Conservation (phyloP, 2,797 vertebrate species). For the Holocentrus rufus region DNA sequence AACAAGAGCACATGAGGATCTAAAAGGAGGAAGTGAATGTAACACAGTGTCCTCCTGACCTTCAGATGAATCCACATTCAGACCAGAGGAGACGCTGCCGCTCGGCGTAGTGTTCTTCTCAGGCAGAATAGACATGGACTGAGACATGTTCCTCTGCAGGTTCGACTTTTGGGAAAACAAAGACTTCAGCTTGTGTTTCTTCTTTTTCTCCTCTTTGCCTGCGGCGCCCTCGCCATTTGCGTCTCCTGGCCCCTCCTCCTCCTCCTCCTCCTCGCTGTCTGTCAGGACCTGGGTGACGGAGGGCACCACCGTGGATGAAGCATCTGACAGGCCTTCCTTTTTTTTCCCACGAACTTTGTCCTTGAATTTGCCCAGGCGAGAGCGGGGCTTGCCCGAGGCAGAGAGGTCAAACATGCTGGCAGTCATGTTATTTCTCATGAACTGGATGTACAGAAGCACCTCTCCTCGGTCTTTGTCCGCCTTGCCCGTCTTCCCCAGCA, state of each 20-base stretch:
- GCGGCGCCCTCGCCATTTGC: slow-evolving; percentile 54
- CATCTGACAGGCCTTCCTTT: slow-evolving; percentile 82
- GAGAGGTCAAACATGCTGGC: slow-evolving; percentile 98
- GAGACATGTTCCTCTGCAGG: slow-evolving; percentile 90
- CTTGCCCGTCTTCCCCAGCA: slow-evolving; percentile 90
- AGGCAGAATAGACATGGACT: slow-evolving; percentile 90
- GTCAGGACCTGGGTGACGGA: slow-evolving; percentile 79
- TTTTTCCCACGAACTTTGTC: slow-evolving; percentile 93
- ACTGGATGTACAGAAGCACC: slow-evolving; percentile 93
- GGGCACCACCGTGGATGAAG: slow-evolving; percentile 80
- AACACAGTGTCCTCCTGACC: slow-evolving; percentile 58
- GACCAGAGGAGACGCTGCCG: slow-evolving; percentile 78
- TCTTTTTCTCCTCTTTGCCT: slow-evolving; percentile 75
- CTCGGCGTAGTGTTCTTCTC: slow-evolving; percentile 76
- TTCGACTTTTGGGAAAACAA: slow-evolving; percentile 89
- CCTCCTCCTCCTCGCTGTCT: slow-evolving; percentile 93
- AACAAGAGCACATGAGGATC: background rate
- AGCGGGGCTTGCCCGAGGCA: slow-evolving; percentile 87
- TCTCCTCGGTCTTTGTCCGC: slow-evolving; percentile 93
- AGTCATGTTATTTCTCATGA: slow-evolving; percentile 94
- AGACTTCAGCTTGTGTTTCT: slow-evolving; percentile 89
- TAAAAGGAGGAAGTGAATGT: background rate
- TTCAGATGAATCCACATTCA: slow-evolving; percentile 79
- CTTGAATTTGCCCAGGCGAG: slow-evolving; percentile 92
- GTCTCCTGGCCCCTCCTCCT: slow-evolving; percentile 77